phyloP scores from a whole-genome alignment of 2,113 vertebrate genomes.

The Brachionichthys hirsutus region DNA sequence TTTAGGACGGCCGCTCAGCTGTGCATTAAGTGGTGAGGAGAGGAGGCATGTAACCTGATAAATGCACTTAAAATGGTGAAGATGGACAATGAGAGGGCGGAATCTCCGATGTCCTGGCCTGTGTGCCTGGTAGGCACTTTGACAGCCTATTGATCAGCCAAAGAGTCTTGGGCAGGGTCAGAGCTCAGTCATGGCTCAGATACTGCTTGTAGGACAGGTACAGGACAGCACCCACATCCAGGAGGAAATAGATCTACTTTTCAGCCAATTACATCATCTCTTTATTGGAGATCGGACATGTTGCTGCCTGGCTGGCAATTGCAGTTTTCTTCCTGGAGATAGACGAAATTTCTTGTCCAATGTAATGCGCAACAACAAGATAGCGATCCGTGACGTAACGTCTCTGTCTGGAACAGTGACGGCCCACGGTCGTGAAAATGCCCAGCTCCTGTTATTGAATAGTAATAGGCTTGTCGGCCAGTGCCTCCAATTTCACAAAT shows the following conservation, averaged over 20 bases:
- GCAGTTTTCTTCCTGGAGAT: constrained; percentile 11
- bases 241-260: constrained; percentile 44
- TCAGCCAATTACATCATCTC: constrained; percentile 20
- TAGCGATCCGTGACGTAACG: constrained; percentile 52
- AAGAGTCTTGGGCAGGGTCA: constrained; percentile 56
- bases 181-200: constrained; percentile 58
- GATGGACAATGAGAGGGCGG: constrained; percentile 69
- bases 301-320: constrained; percentile 38
- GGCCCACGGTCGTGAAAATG: constrained; percentile 66
- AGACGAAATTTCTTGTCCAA: constrained; percentile 16
- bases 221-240: constrained; percentile 37
- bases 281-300: constrained; percentile 33
- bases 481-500: constrained; percentile 76
- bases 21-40: constrained; percentile 60
- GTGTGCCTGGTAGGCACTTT: constrained; percentile 68
- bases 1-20: constrained; percentile 55
- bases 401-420: constrained; percentile 60
- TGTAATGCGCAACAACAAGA: constrained; percentile 47
- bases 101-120: constrained; percentile 62
- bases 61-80: constrained; percentile 75
- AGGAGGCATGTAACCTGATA: constrained; percentile 70
- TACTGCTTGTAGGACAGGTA: constrained; percentile 50
- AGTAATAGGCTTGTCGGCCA: constrained; percentile 69
- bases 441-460: constrained; percentile 72
- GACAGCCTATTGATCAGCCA: constrained; percentile 73